Base-by-base conservation (phyloP, 1,140 invertebrate genomes). In the Eriocheir sinensis region DNA sequence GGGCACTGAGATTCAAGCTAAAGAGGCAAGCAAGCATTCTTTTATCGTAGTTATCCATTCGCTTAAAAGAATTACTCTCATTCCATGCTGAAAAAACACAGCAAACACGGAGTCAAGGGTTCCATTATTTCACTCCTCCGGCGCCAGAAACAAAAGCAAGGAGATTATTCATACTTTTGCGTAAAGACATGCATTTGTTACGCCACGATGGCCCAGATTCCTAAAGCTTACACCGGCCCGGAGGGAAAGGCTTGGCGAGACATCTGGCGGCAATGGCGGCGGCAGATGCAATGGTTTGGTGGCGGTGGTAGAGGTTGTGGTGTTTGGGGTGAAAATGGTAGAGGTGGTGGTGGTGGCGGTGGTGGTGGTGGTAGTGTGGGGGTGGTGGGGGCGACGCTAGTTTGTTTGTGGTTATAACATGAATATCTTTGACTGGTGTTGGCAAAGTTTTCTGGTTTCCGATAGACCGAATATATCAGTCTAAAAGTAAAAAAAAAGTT, bases 151-250 rank as follows among this genome's bases (percentile, higher is more conserved):
- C 60, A 72, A 72, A n/a, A 72, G 60, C 17, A 72, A n/a, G 6
- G 60, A 72, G 60, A 72, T 72, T 72, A 72, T 72, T 72, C 60
- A 72, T 72, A 72, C 60, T 72, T 72, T 72, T 72, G 60, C 21
- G 60, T 72, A 72, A 72, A 72, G 60, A 72, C 60, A n/a, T n/a
- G n/a, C 60, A 72, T 72, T 72, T 72, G 60, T 72, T 72, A 72
- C 60, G 60, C 60, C 60, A 72, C 60, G n/a, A 72, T 72, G 60
- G 60, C 60, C 17, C 21, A 72, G 60, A 72, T 72, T 72, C 60
- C n/a, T 72, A n/a, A 21, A 72, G 60, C 60, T 72, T n/a, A 53
- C 12, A 72, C 60, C 60, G 21, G 60, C 60, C 12, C 60, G 60
- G 1, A 72, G 60, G 60, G n/a, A 72, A n/a, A 72, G 60, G 6